phyloP scores from a whole-genome alignment of 2,888 invertebrate genomes.

The Caenorhabditis imperialis region DNA sequence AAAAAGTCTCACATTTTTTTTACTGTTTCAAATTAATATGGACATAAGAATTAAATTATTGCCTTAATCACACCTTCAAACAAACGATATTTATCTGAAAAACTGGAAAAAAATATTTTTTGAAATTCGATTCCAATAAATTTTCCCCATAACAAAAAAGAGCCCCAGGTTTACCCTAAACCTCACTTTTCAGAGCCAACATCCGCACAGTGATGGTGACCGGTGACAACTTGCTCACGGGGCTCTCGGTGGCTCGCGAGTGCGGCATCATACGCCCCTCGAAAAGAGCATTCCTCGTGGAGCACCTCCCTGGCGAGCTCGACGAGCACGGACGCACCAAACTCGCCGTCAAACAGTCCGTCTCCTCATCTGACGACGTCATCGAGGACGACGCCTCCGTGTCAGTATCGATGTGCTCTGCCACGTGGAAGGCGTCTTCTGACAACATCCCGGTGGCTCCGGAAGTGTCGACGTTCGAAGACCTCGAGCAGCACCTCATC shows the following conservation, averaged over 20 bases:
- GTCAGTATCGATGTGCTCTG: slow-evolving; percentile 33
- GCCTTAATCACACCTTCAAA: no score
- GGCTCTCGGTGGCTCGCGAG: slow-evolving; percentile 90
- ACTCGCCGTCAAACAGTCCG: slow-evolving; percentile 59
- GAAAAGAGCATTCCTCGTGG: slow-evolving; percentile 68
- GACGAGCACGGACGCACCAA: slow-evolving; percentile 60
- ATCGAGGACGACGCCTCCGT: slow-evolving; percentile 59
- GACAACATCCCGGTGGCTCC: slow-evolving; percentile 11
- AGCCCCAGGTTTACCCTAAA: no score
- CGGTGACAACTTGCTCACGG: slow-evolving; percentile 92
- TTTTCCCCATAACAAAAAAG: no score
- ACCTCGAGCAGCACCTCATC: slow-evolving; percentile 15
- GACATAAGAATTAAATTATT: not conserved
- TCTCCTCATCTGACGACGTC: slow-evolving; percentile 63
- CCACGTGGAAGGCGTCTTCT: slow-evolving; percentile 38
- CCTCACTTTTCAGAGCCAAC: slow-evolving; percentile 83
- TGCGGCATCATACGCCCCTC: slow-evolving; percentile 81
- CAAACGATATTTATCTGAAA: not conserved
- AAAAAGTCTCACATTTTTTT: slow-evolving; percentile 2
- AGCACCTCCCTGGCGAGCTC: slow-evolving; percentile 55
- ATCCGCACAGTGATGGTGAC: slow-evolving; percentile 90
- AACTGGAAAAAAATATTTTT: not conserved
- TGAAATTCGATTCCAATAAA: not conserved
- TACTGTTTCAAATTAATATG: not conserved
- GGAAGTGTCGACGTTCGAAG: slow-evolving; percentile 21